phyloP scores from a whole-genome alignment of 1,140 invertebrate genomes.

The Aethina tumida region DNA sequence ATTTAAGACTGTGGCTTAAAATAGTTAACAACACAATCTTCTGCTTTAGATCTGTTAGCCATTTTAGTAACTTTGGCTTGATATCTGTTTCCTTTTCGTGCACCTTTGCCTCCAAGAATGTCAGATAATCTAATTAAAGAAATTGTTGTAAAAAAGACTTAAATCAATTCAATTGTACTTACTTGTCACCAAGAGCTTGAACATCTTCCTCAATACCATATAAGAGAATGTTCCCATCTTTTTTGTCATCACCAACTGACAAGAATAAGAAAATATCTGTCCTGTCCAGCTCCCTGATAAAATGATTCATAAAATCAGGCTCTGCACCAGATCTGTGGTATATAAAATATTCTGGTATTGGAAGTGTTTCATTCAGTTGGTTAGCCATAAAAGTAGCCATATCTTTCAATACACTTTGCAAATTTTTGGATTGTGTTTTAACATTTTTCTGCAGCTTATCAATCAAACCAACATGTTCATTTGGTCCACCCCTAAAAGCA shows the following conservation, averaged over 20 bases:
- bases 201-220: constrained; percentile 43
- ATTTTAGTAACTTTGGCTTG: constrained; percentile 51
- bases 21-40: constrained; percentile 33
- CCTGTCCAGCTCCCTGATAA: constrained; percentile 49
- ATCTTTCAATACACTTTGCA: constrained; percentile 53
- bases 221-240: constrained; percentile 53
- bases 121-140: constrained; percentile 41
- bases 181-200: constrained; percentile 40
- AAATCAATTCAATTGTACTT: constrained; percentile 17
- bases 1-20: constrained; percentile 23
- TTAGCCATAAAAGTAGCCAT: constrained; percentile 53
- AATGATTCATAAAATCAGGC: constrained; percentile 57
- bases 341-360: constrained; percentile 45
- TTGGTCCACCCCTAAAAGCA: constrained; percentile 52
- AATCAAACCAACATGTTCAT: constrained; percentile 55
- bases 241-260: constrained; percentile 58
- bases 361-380: constrained; percentile 43
- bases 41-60: constrained; percentile 37
- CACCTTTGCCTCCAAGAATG: constrained; percentile 52
- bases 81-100: constrained; percentile 44
- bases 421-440: constrained; percentile 51
- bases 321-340: constrained; percentile 63
- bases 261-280: constrained; percentile 51
- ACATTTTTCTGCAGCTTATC: constrained; percentile 60
- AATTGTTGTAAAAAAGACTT: neutral